Percentiles rank a stretch among this genome's conserved stretches.
These are phyloP conservation scores for Sinodicranocentrus sp. DNA, from an alignment of 2,888 invertebrate species.

Conservation along the genomic window DNA sequence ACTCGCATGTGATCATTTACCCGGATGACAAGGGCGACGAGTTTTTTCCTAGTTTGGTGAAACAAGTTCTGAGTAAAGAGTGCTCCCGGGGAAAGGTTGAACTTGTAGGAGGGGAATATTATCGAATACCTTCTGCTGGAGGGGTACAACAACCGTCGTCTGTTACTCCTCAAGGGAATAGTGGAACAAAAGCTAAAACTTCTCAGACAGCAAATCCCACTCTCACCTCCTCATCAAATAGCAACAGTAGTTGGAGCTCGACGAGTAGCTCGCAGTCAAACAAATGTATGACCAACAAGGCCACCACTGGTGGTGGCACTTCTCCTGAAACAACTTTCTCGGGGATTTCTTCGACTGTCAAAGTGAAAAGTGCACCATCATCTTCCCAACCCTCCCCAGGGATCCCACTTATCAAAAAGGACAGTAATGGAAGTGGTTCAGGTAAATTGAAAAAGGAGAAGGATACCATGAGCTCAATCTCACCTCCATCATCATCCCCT, in stretches of 20 bases:
- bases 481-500: slow-evolving; percentile 42
- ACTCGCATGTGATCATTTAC: slow-evolving; percentile 74
- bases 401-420: slow-evolving; percentile 62
- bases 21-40: slow-evolving; percentile 62
- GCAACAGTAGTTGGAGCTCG: slow-evolving; percentile 58
- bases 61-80: slow-evolving; percentile 54
- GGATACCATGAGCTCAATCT: background rate
- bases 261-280: slow-evolving; percentile 10
- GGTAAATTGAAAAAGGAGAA: slow-evolving; percentile 45
- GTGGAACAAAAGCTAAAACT: slow-evolving; percentile 44
- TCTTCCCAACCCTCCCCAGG: slow-evolving; percentile 42
- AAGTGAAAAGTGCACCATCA: slow-evolving; percentile 57
- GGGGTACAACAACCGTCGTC: slow-evolving; percentile 1
- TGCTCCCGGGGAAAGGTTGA: slow-evolving; percentile 64
- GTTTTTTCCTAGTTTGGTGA: slow-evolving; percentile 57
- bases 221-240: slow-evolving; percentile 47
- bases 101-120: slow-evolving; percentile 65
- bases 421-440: slow-evolving; percentile 34
- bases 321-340: slow-evolving; percentile 26
- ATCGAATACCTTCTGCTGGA: slow-evolving; percentile 42
- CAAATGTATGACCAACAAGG: background rate
- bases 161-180: slow-evolving; percentile 25
- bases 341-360: slow-evolving; percentile 42
- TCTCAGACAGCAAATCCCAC: slow-evolving; percentile 19
- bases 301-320: background rate